A percentile compares a stretch with the other conserved stretches of the same genome.
Evolutionary conservation across 92 coral and sea anemone species (phyloP).

Genomic region (Chrysogorgia sp.): DNA sequence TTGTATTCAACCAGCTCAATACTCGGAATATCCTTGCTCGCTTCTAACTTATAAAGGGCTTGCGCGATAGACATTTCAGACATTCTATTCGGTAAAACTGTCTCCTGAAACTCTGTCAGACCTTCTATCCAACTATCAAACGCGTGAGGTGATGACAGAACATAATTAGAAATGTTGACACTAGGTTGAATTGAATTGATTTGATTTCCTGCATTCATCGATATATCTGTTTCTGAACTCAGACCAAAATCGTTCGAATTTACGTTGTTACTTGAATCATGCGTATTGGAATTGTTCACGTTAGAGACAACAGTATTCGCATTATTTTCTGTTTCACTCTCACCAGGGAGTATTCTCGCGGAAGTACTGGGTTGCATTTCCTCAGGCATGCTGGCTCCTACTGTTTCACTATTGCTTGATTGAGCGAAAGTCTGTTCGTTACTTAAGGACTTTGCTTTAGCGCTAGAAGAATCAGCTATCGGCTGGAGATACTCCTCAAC

Average conservation of each 20-base stretch:
- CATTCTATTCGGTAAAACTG: constrained; percentile 15
- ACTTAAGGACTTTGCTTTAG: not conserved
- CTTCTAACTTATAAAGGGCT: constrained; percentile 28
- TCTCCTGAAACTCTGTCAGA: constrained; percentile 45
- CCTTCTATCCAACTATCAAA: constrained; percentile 42
- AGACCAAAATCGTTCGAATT: too few species aligned
- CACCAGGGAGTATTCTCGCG: too few species aligned
- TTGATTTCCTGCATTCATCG: too few species aligned
- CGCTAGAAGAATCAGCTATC: not conserved
- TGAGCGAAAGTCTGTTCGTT: not conserved
- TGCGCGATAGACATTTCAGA: constrained; percentile 19
- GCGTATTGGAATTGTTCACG: too few species aligned
- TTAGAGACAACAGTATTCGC: too few species aligned
- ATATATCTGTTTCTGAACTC: too few species aligned
- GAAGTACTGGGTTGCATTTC: too few species aligned
- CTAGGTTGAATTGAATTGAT: too few species aligned
- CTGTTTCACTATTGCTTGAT: too few species aligned
- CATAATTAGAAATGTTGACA: not conserved
- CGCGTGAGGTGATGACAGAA: constrained; percentile 9
- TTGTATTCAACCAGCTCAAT: constrained; percentile 21
- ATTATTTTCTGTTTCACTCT: too few species aligned
- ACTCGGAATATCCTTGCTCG: constrained; percentile 38
- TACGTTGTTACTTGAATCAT: too few species aligned
- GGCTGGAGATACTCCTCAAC: not conserved
- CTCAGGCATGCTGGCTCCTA: too few species aligned